A percentile compares a stretch with the other conserved stretches of the same genome.
Conservation (phyloP, 2,113 vertebrate genomes). For the Choloepus hoffmanni region DNA sequence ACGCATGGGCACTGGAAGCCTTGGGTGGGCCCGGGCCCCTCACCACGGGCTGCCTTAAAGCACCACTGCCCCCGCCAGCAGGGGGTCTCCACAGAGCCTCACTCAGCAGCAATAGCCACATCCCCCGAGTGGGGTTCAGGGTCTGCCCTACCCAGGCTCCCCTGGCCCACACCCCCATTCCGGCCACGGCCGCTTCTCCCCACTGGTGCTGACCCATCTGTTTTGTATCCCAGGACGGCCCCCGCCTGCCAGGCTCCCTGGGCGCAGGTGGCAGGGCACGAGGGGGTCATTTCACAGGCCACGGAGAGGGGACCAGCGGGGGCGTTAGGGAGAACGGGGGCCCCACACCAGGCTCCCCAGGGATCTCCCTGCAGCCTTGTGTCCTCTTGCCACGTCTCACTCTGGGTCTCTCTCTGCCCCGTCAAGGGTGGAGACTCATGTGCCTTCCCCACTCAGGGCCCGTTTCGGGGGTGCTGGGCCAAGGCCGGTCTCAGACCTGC, state of each 20-base stretch:
- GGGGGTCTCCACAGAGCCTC: background rate
- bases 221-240: background rate
- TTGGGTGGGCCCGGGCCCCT: background rate
- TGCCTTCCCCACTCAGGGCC: conserved; percentile 80
- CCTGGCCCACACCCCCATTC: background rate
- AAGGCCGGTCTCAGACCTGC: background rate
- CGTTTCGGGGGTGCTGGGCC: background rate
- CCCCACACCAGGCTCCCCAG: no score
- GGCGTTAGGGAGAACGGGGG: background rate
- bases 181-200: background rate
- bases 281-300: conserved; percentile 66
- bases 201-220: conserved; percentile 54
- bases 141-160: accelerated
- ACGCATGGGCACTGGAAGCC: background rate
- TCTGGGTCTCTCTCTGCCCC: background rate
- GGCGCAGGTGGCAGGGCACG: conserved; percentile 55
- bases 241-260: background rate
- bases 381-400: background rate
- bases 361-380: background rate
- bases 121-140: background rate
- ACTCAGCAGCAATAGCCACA: background rate
- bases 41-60: conserved; percentile 12
- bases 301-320: background rate
- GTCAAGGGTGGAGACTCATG: conserved; percentile 43
- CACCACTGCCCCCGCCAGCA: background rate